A percentile compares a stretch with the other conserved stretches of the same genome.
These are phyloP conservation scores for Cecidostiba fungosa DNA, from an alignment of 2,888 invertebrate species.

Conservation along the genomic window DNA sequence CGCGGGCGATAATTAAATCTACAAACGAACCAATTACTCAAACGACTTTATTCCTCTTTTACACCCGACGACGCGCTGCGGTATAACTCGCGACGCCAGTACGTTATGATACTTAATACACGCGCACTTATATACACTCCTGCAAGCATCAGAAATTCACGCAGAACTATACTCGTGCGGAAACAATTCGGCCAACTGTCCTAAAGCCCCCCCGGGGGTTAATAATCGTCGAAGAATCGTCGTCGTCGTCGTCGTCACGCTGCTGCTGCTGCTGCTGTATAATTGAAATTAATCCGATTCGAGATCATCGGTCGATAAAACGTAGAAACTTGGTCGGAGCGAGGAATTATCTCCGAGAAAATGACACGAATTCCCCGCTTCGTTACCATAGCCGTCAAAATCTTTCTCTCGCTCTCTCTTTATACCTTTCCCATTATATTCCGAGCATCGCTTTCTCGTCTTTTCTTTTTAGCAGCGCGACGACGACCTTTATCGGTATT, in stretches of 20 bases:
- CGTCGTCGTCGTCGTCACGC: background rate
- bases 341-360: conserved; percentile 25
- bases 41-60: conserved; percentile 25
- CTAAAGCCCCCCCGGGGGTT: conserved; percentile 23
- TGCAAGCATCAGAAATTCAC: background rate
- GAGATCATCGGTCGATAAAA: conserved; percentile 54
- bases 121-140: background rate
- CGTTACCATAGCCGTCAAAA: conserved; percentile 52
- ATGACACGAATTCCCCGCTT: conserved; percentile 28
- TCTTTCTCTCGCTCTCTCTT: conserved; percentile 6
- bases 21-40: conserved; percentile 13
- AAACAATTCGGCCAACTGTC: background rate
- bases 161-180: background rate
- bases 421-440: no score
- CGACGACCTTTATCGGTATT: conserved; percentile 45
- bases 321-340: conserved; percentile 10
- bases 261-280: conserved; percentile 41
- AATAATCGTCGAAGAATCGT: conserved; percentile 47
- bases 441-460: no score
- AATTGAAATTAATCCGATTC: conserved; percentile 59
- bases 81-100: conserved; percentile 34
- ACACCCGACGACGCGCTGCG: background rate
- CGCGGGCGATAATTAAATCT: background rate
- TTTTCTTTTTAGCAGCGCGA: background rate
- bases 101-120: background rate